Conservation (phyloP, 2,888 invertebrate genomes). For the Ctena decussata region DNA sequence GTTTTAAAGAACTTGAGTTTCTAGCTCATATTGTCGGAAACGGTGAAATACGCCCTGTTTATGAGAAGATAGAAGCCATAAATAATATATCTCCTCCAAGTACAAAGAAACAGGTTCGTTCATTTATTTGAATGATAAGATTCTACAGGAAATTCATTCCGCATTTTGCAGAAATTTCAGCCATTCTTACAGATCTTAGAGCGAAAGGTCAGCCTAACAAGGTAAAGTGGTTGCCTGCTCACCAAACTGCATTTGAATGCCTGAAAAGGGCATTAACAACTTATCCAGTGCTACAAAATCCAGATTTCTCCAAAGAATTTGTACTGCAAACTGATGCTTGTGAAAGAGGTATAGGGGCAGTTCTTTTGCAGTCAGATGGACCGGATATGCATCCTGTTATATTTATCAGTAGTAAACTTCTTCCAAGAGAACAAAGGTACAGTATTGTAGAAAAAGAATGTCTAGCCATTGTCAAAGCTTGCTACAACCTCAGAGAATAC, state of each 20-base stretch:
- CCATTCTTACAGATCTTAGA: slow-evolving; percentile 44
- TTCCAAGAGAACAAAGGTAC: slow-evolving; percentile 9
- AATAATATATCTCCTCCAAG: slow-evolving; percentile 12
- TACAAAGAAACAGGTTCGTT: slow-evolving; percentile 26
- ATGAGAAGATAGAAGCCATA: slow-evolving; percentile 28
- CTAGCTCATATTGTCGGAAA: slow-evolving; percentile 31
- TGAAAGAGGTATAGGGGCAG: not conserved
- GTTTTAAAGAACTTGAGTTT: slow-evolving; percentile 24
- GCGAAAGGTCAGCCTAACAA: slow-evolving; percentile 24
- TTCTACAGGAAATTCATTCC: slow-evolving; percentile 50
- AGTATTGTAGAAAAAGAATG: slow-evolving; percentile 11
- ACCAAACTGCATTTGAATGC: slow-evolving; percentile 29
- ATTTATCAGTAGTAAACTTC: not conserved
- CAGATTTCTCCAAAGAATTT: slow-evolving; percentile 7
- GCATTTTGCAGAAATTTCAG: slow-evolving; percentile 42
- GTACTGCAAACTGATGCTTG: slow-evolving; percentile 3
- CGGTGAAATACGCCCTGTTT: slow-evolving; percentile 9
- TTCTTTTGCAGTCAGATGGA: not conserved
- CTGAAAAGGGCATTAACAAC: not conserved
- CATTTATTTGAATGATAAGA: slow-evolving; percentile 41
- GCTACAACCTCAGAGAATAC: slow-evolving; percentile 6
- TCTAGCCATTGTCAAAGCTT: slow-evolving; percentile 19
- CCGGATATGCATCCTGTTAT: not conserved
- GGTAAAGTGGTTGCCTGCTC: slow-evolving; percentile 23
- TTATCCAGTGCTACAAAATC: not conserved